Percentiles rank a stretch among this genome's conserved stretches.
phyloP scores from a whole-genome alignment of 2,113 vertebrate genomes.

The Cochlearius cochlearius region DNA sequence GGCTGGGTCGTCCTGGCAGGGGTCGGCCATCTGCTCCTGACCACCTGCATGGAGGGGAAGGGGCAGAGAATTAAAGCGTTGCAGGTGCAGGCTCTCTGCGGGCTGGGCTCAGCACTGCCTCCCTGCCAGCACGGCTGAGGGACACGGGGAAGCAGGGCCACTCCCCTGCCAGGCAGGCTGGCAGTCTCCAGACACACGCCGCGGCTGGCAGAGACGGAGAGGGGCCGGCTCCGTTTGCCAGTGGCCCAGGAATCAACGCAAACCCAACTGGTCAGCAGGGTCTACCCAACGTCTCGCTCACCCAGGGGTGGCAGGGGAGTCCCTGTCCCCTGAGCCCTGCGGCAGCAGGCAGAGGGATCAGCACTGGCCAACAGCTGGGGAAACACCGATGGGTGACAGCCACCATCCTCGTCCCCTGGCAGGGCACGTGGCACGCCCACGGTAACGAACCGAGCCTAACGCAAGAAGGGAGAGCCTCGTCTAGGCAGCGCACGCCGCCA shows the following conservation, averaged over 20 bases:
- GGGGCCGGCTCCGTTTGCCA: fast-evolving
- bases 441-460: fast-evolving
- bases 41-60: neutral
- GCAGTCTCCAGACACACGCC: fast-evolving
- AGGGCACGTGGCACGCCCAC: neutral
- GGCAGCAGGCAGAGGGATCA: neutral
- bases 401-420: neutral
- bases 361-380: neutral
- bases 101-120: neutral
- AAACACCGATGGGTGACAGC: neutral
- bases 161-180: neutral
- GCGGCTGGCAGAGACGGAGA: neutral
- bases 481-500: fast-evolving
- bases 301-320: neutral
- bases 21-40: fast-evolving
- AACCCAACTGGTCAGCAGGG: neutral
- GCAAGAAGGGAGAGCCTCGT: neutral
- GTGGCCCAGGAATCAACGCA: fast-evolving
- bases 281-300: neutral
- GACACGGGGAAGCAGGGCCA: fast-evolving
- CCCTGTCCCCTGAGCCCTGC: fast-evolving
- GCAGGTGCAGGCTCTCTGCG: fast-evolving
- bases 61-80: neutral
- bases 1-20: neutral
- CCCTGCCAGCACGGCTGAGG: neutral